Evolutionary conservation across 2,888 invertebrate species (phyloP), one percentile per base, ranked within the genome.

Genomic region (Bimastos eiseni): DNA sequence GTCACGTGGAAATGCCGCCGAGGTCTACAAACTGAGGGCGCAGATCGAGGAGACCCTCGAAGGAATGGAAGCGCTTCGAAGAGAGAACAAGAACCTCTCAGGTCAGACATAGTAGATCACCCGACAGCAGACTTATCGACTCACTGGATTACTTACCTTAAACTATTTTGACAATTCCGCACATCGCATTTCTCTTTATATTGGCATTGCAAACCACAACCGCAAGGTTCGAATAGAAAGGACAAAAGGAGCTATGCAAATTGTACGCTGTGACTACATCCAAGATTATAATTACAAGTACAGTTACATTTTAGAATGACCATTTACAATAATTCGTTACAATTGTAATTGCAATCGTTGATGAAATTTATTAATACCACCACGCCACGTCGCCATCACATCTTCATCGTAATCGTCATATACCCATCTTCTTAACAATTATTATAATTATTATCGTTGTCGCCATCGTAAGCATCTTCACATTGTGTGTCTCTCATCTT

Each of bases 71-170:
- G 98, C 98, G 94, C 98, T 99, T 92, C 97, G 98, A 95, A 97
- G 99, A 95, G 99, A 99, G 96, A 99, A 99, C 97, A 99, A 99
- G 97, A 98, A 98, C 96, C 97, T 99, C 95, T 98, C 98, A 94
- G 96, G 94, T 94, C 91, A 90, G 93, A n/a, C 70, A 2, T n/a
- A 70, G 70, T 44, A 89, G 55, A 36, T n/a, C 88, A 55, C 11
- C 33, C 70, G n/a, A 24, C 44, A 11, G 8, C 30, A 1, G 70
- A 70, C 24, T 55, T n/a, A n/a, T 19, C 84, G 37, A 86, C 86
- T 33, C n/a, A 86, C 86, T 70, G n/a, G n/a, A 8, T 70, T 30
- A 70, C 30, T n/a, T 30, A 70, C 70, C n/a, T 30, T 2, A 1
- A 3, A 17, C 8, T n/a, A n/a, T 30, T 5, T 6, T 70, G 30